Evolutionary conservation across 2,113 vertebrate species (phyloP), one percentile per base, ranked within the genome.

Genomic region (Galeopterus variegatus): DNA sequence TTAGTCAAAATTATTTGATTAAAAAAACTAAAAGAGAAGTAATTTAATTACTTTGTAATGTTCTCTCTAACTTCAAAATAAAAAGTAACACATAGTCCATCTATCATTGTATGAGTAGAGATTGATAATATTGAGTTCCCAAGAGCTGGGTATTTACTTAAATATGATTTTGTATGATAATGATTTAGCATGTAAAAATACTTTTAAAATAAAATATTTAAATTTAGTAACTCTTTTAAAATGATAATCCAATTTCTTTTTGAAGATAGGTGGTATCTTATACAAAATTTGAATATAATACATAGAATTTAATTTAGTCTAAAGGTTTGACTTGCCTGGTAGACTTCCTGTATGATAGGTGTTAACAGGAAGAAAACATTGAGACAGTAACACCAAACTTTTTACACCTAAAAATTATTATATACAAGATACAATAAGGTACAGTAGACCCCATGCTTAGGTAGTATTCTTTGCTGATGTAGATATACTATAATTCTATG

Each of bases 41-140:
- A 8, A 88, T 67, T 75, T 90, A 72, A 41, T 93, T 21, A 70
- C 33, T 94, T 45, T 33, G 31, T 19, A 33, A 65, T 60, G 2
- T 52, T 82, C 18, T 77, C 28, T 87, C 9, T 94, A 93, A 90
- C 36, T 82, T 95, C 36, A 96, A 93, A 89, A 75, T 58, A 50
- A 92, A 87, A 92, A 94, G 7, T 26, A 85, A 67, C 15, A 13
- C 2, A 41, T 52, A 79, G 65, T 45, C 21, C 41, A 48, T 50
- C 24, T 81, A 62, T 36, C 6, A 31, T 50, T 52, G 62, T 9
- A 82, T 84, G 6, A 48, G 14, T 48, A 54, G n/a, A 82, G n/a
- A 69, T 8, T 36, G 36, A 10, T 36, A 65, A 10, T 72, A 93
- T 82, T 81, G 81, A 79, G 6, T 62, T 80, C 24, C 24, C 91